A percentile compares a stretch with the other conserved stretches of the same genome.
phyloP scores from a whole-genome alignment of 1,140 invertebrate genomes.

The Sitophilus oryzae region DNA sequence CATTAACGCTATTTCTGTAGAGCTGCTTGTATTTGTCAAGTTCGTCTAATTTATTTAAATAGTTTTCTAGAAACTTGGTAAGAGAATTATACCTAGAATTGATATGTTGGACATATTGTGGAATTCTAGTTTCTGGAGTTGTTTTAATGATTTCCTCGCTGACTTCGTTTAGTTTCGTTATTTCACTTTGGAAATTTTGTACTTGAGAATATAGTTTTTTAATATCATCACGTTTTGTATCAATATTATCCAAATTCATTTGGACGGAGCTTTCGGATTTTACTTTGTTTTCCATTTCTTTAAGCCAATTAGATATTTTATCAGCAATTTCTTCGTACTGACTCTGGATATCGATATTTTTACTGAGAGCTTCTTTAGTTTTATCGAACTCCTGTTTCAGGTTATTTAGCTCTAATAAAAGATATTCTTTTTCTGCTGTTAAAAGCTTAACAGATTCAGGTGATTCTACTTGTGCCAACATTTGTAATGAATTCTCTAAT shows the following conservation, averaged over 20 bases:
- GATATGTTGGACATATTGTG: slow-evolving; percentile 73
- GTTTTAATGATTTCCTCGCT: slow-evolving; percentile 67
- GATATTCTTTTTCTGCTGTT: slow-evolving; percentile 56
- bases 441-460: slow-evolving; percentile 59
- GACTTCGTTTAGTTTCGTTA: slow-evolving; percentile 59
- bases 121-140: slow-evolving; percentile 74
- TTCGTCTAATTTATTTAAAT: slow-evolving; percentile 62
- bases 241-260: slow-evolving; percentile 62
- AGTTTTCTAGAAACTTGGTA: slow-evolving; percentile 61
- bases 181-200: slow-evolving; percentile 55
- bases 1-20: slow-evolving; percentile 60
- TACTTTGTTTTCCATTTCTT: slow-evolving; percentile 75
- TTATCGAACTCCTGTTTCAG: slow-evolving; percentile 59
- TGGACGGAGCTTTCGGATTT: slow-evolving; percentile 66
- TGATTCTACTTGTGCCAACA: slow-evolving; percentile 62
- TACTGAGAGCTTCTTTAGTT: slow-evolving; percentile 64
- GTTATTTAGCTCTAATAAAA: slow-evolving; percentile 61
- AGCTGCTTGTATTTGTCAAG: slow-evolving; percentile 59
- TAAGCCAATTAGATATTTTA: slow-evolving; percentile 75
- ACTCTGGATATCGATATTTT: slow-evolving; percentile 71
- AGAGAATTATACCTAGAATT: slow-evolving; percentile 70
- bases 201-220: slow-evolving; percentile 58
- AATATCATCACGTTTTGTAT: slow-evolving; percentile 66
- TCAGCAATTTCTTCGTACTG: slow-evolving; percentile 74
- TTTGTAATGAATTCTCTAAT: slow-evolving; percentile 59